Conservation (phyloP, 2,113 vertebrate species). For the Nannobrachium achirus region DNA sequence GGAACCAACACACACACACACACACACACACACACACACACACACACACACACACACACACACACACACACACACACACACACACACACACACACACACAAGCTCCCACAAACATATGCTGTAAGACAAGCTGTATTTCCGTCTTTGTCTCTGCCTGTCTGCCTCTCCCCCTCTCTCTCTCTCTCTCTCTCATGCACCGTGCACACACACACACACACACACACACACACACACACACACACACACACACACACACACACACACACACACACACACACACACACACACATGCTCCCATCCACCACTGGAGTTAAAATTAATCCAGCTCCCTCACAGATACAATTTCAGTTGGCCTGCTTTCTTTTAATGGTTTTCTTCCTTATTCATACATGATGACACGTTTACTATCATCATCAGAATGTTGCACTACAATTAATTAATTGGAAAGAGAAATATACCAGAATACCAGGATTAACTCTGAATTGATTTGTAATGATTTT, state of each 20-base stretch:
- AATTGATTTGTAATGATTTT: not conserved
- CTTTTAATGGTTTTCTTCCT: constrained; percentile 53
- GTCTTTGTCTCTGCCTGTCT: too few species aligned
- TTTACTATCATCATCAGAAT: not conserved
- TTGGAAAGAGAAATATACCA: not conserved
- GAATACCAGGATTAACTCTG: not conserved
- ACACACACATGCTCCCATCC: constrained; percentile 35
- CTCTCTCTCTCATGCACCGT: not conserved
- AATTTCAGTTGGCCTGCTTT: constrained; percentile 58
- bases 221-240: not conserved
- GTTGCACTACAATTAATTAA: constrained; percentile 23
- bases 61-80: not conserved
- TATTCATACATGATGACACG: constrained; percentile 23
- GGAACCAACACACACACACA: constrained; percentile 23
- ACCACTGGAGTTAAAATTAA: constrained; percentile 73
- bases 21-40: constrained; percentile 37
- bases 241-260: constrained; percentile 22
- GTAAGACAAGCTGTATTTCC: too few species aligned
- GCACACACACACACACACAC: not conserved
- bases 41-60: constrained; percentile 7
- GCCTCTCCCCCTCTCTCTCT: not conserved
- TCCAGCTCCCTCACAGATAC: constrained; percentile 65
- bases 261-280: constrained; percentile 28
- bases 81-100: not conserved
- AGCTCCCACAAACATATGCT: constrained; percentile 15